Percentiles rank a stretch among this genome's conserved stretches.
Evolutionary conservation across 2,888 invertebrate genomes (phyloP).

Genomic region (Agriopis leucophaearia): DNA sequence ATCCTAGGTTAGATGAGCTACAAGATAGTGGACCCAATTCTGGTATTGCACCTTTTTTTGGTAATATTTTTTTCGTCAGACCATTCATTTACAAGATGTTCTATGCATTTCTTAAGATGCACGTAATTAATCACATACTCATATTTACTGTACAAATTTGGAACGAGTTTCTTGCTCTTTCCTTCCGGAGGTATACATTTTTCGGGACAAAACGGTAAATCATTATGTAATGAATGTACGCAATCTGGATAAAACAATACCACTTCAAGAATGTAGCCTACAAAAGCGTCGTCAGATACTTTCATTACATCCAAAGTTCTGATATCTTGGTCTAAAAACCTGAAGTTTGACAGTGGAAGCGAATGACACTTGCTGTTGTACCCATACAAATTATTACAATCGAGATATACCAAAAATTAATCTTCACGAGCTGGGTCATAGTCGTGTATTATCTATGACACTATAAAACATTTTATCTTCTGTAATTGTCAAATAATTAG

Average conservation of each 20-base stretch:
- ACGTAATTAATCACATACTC: not conserved
- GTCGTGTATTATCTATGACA: no score
- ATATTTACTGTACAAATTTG: no score
- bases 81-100: no score
- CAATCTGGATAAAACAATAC: not conserved
- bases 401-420: no score
- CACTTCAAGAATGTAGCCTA: not conserved
- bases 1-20: no score
- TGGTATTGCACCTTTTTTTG: no score
- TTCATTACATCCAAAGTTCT: not conserved
- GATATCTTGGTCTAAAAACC: slow-evolving; percentile 46
- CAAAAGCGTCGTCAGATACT: not conserved
- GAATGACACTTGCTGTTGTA: not conserved
- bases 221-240: not conserved
- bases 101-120: not conserved
- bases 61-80: no score
- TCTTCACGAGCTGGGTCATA: no score
- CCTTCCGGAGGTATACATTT: not conserved
- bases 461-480: no score
- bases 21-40: no score
- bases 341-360: slow-evolving; percentile 14
- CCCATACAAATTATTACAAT: slow-evolving; percentile 7
- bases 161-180: not conserved
- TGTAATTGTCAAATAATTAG: no score
- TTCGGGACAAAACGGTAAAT: not conserved